Conservation (phyloP, 53 echinoderm and acorn worm species). For the Henricia sp. region DNA sequence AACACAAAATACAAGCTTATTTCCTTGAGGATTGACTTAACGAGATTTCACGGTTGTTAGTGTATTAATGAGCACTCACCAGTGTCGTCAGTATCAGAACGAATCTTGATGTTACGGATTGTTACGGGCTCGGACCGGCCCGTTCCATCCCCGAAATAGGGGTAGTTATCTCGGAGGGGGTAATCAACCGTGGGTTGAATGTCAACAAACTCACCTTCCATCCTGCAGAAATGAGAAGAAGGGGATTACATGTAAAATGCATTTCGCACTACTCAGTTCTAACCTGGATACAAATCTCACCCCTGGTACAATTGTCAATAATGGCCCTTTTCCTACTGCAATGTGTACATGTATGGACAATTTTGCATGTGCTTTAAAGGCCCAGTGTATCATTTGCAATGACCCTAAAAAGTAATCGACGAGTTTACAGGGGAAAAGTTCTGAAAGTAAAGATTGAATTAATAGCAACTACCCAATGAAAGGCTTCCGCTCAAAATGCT, state of each 20-base stretch:
- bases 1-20: no score
- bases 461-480: no score
- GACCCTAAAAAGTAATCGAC: no score
- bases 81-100: conserved; percentile 71
- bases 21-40: no score
- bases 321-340: not conserved
- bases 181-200: conserved; percentile 13
- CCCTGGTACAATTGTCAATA: not conserved
- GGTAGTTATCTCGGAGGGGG: conserved; percentile 82
- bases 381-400: no score
- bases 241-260: no score
- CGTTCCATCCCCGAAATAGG: conserved; percentile 88
- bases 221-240: conserved; percentile 23
- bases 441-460: no score
- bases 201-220: conserved; percentile 63
- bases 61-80: conserved; percentile 53
- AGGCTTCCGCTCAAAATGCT: no score
- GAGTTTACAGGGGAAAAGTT: no score
- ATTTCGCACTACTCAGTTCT: no score
- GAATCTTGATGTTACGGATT: conserved; percentile 84
- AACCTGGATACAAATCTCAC: no score
- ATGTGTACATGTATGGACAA: not conserved
- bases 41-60: not conserved
- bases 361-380: no score
- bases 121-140: conserved; percentile 91